A percentile compares a stretch with the other conserved stretches of the same genome.
Evolutionary conservation across 2,113 vertebrate genomes (phyloP).

Genomic region (Dermatemys mawii): DNA sequence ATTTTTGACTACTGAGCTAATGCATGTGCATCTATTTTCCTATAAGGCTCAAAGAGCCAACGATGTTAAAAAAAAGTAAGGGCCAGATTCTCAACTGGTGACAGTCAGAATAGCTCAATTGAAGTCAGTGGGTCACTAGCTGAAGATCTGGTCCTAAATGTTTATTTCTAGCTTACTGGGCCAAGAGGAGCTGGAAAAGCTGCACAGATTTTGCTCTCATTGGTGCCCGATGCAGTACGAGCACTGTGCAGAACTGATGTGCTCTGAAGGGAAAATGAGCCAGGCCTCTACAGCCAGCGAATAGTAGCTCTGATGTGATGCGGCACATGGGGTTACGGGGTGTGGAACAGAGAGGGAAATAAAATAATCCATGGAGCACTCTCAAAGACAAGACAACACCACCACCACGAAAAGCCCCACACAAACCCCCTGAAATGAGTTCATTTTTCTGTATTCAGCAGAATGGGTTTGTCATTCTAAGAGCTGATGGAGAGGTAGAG

Average conservation of each 20-base stretch:
- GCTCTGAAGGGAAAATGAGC: neutral
- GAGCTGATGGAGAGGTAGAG: neutral
- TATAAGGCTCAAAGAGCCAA: neutral
- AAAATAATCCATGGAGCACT: neutral
- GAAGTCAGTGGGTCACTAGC: neutral
- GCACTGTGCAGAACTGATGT: accelerated
- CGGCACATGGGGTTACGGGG: neutral
- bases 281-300: neutral
- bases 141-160: accelerated
- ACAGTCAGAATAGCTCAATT: neutral
- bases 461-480: neutral
- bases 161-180: neutral
- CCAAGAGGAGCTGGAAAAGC: neutral
- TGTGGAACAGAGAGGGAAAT: neutral
- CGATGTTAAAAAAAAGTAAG: neutral
- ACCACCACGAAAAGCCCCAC: neutral
- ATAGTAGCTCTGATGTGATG: neutral
- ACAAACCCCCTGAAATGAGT: neutral
- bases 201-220: neutral
- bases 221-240: accelerated
- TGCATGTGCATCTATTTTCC: neutral
- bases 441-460: neutral
- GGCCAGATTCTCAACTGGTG: neutral
- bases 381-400: too few species aligned
- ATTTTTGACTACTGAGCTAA: neutral